Evolutionary conservation across 2,113 vertebrate genomes (phyloP).

Genomic region (Eira barbara): DNA sequence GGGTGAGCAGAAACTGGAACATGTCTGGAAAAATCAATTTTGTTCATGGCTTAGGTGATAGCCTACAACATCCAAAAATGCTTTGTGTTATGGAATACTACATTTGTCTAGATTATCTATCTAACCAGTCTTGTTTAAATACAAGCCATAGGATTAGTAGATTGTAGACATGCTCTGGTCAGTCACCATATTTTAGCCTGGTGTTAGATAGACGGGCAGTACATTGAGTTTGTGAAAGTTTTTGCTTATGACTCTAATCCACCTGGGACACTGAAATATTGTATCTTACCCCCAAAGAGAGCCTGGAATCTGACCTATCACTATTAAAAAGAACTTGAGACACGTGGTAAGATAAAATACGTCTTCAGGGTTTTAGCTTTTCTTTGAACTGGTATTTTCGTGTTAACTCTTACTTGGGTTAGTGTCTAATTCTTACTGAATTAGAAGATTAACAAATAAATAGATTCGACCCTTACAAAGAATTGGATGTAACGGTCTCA

Average conservation of each 20-base stretch:
- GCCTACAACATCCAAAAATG: slow-evolving; percentile 28
- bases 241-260: neutral
- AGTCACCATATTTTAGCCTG: neutral
- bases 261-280: neutral
- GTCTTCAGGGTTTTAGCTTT: neutral
- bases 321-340: neutral
- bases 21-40: slow-evolving; percentile 68
- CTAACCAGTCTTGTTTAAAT: slow-evolving; percentile 25
- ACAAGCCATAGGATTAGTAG: neutral
- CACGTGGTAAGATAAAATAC: neutral
- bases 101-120: neutral
- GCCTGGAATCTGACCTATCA: neutral
- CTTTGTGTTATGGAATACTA: neutral
- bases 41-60: slow-evolving; percentile 44
- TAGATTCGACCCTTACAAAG: neutral
- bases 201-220: neutral
- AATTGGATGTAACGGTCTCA: neutral
- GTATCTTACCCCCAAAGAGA: neutral
- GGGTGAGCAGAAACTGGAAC: slow-evolving; percentile 48
- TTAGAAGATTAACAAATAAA: neutral
- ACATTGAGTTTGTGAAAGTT: neutral
- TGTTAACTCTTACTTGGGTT: neutral
- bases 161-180: neutral
- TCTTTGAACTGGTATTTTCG: neutral
- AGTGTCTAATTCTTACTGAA: neutral